phyloP scores from a whole-genome alignment of 1,140 invertebrate genomes.

The Anastatus disparis region DNA sequence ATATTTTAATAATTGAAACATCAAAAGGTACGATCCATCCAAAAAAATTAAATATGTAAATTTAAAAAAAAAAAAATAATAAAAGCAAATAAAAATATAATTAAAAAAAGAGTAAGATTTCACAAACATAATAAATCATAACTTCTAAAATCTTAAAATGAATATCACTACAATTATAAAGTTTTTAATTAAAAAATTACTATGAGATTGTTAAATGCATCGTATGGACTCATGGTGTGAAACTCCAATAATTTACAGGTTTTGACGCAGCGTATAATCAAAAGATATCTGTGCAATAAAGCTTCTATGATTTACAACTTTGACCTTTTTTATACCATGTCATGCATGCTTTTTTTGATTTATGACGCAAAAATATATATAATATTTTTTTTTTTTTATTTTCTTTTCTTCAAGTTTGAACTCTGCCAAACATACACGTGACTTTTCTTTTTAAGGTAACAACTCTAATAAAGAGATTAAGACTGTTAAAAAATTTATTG shows the following conservation, averaged over 20 bases:
- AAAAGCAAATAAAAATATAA: too few relatives aligned
- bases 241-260: constrained; percentile 24
- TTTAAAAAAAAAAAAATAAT: too few relatives aligned
- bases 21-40: too few relatives aligned
- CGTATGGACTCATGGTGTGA: background rate
- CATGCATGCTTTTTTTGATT: constrained; percentile 25
- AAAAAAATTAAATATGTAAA: too few relatives aligned
- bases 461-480: too few relatives aligned
- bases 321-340: constrained; percentile 18
- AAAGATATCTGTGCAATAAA: constrained; percentile 25
- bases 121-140: too few relatives aligned
- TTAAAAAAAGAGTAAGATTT: too few relatives aligned
- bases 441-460: background rate
- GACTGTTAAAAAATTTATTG: too few relatives aligned
- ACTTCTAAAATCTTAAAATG: background rate
- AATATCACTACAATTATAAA: background rate
- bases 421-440: background rate
- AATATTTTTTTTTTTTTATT: too few relatives aligned
- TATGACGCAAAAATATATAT: constrained; percentile 30
- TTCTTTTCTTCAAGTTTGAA: background rate
- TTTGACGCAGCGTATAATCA: constrained; percentile 23
- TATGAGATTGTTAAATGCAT: background rate
- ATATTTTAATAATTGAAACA: too few relatives aligned
- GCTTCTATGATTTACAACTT: constrained; percentile 28
- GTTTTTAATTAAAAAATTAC: constrained; percentile 8